A percentile compares a stretch with the other conserved stretches of the same genome.
Evolutionary conservation across 2,888 invertebrate genomes (phyloP).

Genomic region (Lycocerus yunnanus): DNA sequence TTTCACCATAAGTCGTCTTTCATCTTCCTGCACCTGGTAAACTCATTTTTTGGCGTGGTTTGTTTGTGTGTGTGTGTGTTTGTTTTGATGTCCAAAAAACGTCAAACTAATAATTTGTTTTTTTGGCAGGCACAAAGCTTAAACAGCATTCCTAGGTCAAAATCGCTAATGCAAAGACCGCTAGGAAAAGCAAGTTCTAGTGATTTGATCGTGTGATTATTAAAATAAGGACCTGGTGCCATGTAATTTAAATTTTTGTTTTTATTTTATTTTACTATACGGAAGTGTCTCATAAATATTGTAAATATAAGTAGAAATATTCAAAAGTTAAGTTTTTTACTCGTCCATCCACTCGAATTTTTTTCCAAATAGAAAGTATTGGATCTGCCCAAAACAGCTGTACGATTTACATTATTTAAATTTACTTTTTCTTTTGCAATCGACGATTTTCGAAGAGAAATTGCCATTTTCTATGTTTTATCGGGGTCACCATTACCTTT

Average conservation of each 20-base stretch:
- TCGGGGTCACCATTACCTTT: no score
- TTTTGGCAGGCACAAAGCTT: constrained; percentile 52
- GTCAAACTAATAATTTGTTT: constrained; percentile 7
- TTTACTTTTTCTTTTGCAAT: no score
- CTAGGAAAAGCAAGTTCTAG: constrained; percentile 49
- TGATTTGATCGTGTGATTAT: constrained; percentile 44
- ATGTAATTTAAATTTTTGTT: not conserved
- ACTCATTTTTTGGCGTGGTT: not conserved
- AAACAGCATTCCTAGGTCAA: constrained; percentile 50
- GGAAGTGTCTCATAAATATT: not conserved
- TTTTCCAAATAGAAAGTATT: no score
- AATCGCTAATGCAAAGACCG: constrained; percentile 48
- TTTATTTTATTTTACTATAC: not conserved
- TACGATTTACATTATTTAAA: no score
- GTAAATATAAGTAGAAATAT: not conserved
- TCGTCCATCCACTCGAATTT: not conserved
- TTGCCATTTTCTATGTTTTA: no score
- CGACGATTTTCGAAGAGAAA: no score
- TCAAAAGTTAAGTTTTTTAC: not conserved
- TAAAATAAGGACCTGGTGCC: not conserved
- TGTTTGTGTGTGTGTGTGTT: not conserved
- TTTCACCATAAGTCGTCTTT: constrained; percentile 40
- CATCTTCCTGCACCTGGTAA: not conserved
- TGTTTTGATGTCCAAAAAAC: not conserved
- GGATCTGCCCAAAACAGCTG: no score